Evolutionary conservation across 1,140 invertebrate genomes (phyloP), one percentile per base, ranked within the genome.

Genomic region (Drosophila miranda): DNA sequence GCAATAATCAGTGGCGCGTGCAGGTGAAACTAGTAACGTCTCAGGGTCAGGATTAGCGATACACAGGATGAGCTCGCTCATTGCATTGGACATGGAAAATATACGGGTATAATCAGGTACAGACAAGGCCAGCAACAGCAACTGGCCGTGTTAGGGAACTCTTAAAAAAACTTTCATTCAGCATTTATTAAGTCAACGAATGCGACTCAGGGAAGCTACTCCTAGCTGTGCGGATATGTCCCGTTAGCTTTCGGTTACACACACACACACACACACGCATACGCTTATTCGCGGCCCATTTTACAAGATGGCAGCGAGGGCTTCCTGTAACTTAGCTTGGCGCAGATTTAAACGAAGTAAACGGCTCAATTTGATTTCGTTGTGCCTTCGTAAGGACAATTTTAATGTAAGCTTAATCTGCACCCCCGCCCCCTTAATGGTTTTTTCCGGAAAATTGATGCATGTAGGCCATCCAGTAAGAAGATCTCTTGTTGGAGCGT

Each of bases 141-240:
- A 11, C 34, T 38, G 11, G 34, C 34, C 34, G 5, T 38, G 13
- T 38, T 45, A 55, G 13, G 2, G 14, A 14, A 52, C 11, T 23
- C 21, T 26, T 34, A 3, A 16, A 21, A 42, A 3, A 13, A 21
- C 49, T 34, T 67, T 58, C 46, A 68, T 46, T 42, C 50, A 26
- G 3, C 21, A 41, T 55, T 75, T 82, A 75, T 45, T 58, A 75
- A 82, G 78, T 69, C 78, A 82, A 78, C 55, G 59, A 62, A 77
- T 62, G 78, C 19, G 13, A 16, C 9, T 19, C 4, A 16, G 30
- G 41, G 30, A 42, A 63, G 11, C 28, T 48, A 50, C 34, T 38
- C 28, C n/a, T 38, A 66, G 34, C 46, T 38, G 23, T 8, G 8
- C 44, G 43, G 64, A 59, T 44, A 67, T 28, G 30, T 21, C 21